Percentiles rank a stretch among this genome's conserved stretches.
Conservation (phyloP, 2,888 invertebrate genomes). For the Papilio demoleus region DNA sequence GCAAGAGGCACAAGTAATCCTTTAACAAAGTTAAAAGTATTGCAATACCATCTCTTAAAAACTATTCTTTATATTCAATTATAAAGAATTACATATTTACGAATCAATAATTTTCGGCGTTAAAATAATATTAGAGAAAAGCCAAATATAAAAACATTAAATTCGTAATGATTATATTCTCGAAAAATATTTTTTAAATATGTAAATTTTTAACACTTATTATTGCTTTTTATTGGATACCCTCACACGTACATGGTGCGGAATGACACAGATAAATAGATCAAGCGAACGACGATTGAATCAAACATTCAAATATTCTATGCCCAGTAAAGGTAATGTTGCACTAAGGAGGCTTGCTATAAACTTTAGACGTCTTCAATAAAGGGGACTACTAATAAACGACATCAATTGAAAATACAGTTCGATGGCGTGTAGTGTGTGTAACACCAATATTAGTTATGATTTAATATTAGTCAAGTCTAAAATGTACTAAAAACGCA, state of each 20-base stretch:
- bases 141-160: background rate
- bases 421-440: background rate
- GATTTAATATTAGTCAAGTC: no score
- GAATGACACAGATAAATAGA: background rate
- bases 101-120: background rate
- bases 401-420: background rate
- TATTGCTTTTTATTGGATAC: background rate
- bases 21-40: conserved; percentile 6
- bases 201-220: background rate
- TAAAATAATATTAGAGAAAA: background rate
- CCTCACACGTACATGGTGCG: background rate
- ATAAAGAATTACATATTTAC: background rate
- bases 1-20: conserved; percentile 12
- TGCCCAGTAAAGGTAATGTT: no score
- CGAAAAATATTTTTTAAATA: background rate
- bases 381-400: background rate
- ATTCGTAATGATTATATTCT: background rate
- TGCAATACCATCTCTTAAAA: conserved; percentile 3
- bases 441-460: background rate
- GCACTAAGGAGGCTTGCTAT: no score
- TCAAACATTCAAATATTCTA: background rate
- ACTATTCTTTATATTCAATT: background rate
- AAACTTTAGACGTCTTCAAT: no score
- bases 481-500: background rate
- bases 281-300: background rate